These are phyloP conservation scores for Ranitomeya imitator DNA, from an alignment of 2,113 vertebrate species.

Conservation along the genomic window DNA sequence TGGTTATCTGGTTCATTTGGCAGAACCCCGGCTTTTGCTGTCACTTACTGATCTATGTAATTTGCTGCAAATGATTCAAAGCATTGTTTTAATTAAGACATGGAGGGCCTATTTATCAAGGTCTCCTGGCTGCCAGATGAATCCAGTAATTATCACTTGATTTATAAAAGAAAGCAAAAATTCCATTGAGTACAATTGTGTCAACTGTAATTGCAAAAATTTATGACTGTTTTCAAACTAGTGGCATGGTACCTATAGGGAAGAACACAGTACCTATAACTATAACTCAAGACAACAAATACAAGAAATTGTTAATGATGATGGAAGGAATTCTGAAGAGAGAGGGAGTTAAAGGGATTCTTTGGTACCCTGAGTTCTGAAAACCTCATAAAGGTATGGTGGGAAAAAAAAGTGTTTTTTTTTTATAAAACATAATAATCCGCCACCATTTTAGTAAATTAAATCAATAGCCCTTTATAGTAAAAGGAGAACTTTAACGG, in stretches of 20 bases:
- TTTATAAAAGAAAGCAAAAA: constrained; percentile 50
- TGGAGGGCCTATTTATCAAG: constrained; percentile 53
- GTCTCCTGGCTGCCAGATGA: constrained; percentile 32
- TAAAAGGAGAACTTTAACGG: neutral
- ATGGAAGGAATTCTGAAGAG: neutral
- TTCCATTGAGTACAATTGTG: constrained; percentile 34
- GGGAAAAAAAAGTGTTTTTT: no score
- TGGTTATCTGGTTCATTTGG: constrained; percentile 55
- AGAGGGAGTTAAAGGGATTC: neutral
- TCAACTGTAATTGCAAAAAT: constrained; percentile 38
- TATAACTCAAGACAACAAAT: neutral
- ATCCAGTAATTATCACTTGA: constrained; percentile 46
- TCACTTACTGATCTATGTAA: constrained; percentile 56
- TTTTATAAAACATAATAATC: no score
- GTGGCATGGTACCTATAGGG: constrained; percentile 7
- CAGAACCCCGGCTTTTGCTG: constrained; percentile 47
- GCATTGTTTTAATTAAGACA: constrained; percentile 58
- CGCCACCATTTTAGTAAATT: neutral
- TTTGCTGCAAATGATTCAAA: constrained; percentile 54
- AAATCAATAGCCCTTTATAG: neutral
- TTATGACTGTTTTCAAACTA: constrained; percentile 38
- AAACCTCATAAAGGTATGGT: neutral
- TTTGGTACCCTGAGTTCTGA: neutral
- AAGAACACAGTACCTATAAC: constrained; percentile 5
- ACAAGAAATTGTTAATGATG: neutral